Conservation (phyloP, 2,888 invertebrate species). For the Oscheius onirici region DNA sequence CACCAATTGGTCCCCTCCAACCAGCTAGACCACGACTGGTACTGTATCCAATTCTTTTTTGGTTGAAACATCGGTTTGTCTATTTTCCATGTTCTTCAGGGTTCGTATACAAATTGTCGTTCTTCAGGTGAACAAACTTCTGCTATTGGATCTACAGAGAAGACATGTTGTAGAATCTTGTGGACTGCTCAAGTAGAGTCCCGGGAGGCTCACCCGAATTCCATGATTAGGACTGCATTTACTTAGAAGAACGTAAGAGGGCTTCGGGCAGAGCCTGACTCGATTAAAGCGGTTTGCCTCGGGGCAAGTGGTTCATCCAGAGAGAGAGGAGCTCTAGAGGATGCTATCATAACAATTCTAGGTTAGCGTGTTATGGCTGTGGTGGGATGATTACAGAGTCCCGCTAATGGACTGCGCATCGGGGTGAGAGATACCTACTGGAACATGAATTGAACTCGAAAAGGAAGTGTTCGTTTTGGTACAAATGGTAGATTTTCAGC, state of each 20-base stretch:
- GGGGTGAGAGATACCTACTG: neutral
- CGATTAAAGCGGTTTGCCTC: conserved; percentile 18
- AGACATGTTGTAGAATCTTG: no score
- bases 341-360: neutral
- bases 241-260: conserved; percentile 6
- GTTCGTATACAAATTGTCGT: neutral
- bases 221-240: conserved; percentile 31
- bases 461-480: neutral
- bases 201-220: conserved; percentile 24
- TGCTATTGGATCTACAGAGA: neutral
- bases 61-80: neutral
- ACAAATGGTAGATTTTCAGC: neutral
- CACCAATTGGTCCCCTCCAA: conserved; percentile 27
- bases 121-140: neutral
- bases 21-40: conserved; percentile 5
- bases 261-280: neutral
- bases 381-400: conserved; percentile 27
- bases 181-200: neutral
- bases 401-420: conserved; percentile 10
- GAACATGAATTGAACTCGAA: neutral
- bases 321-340: neutral
- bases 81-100: neutral
- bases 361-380: neutral
- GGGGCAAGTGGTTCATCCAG: neutral
- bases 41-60: neutral